Evolutionary conservation across 64 coral and sea anemone species (phyloP), one percentile per base, ranked within the genome.

Genomic region (Platygyra sinensis): DNA sequence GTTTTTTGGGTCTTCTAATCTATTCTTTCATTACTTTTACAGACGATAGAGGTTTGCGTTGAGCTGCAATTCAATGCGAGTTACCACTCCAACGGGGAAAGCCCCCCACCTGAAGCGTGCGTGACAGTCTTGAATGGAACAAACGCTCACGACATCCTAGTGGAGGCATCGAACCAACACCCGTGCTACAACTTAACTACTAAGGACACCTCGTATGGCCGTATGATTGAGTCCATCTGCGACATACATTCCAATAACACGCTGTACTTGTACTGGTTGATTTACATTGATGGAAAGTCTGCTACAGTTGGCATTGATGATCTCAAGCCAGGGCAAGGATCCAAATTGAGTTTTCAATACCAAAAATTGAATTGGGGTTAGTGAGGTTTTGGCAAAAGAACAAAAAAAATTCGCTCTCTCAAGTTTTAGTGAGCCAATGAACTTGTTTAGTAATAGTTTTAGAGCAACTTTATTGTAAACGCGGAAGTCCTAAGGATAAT

Each of bases 291-390:
- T 18, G 74, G 74, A 1, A 54, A 55, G 30, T 25, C 74, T 8
- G 96, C 96, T 24, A 1, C 75, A 10, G 76, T 84, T 60, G 96
- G 96, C 5, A 74, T 98, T 10, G 96, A 98, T 60, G 72, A 87
- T 10, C 89, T 92, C 15, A 65, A 28, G 24, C 96, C 96, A 51
- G 46, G 80, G 52, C 12, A 92, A 60, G 90, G 76, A 25, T 88
- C 96, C 11, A 82, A 36, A 30, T 32, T 98, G 67, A 92, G 67
- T 72, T 98, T 98, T 73, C 88, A 94, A 62, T 92, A 94, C 30
- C 55, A 92, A 67, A 89, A 89, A 64, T 11, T 85, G 24, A 25
- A 85, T 28, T 85, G 81, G 81, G 62, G 38, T 22, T 69, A 85
- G 38, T 10, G 24, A 25, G 11, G 30, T 51, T 52, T 28, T 52